Conservation (phyloP, 2,888 invertebrate genomes). For the Tetranychus piercei region DNA sequence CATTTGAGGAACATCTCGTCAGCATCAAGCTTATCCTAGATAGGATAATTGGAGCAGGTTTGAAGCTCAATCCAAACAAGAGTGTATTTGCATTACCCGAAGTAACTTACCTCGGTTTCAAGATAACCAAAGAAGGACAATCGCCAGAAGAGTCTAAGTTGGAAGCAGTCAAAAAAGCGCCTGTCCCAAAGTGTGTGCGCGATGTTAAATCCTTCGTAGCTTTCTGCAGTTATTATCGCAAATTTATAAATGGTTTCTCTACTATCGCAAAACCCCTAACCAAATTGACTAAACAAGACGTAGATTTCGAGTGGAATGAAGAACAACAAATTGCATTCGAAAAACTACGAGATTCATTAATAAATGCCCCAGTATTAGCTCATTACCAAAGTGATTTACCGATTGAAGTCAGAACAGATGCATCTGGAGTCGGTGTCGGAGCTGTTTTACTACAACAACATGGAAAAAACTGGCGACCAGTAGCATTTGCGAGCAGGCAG, state of each 20-base stretch:
- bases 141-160: conserved; percentile 23
- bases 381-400: conserved; percentile 12
- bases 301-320: conserved; percentile 18
- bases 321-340: conserved; percentile 17
- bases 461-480: not conserved
- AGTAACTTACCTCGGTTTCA: conserved; percentile 26
- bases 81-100: conserved; percentile 22
- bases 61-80: conserved; percentile 27
- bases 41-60: conserved; percentile 21
- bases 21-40: conserved; percentile 25
- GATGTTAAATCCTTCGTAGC: conserved; percentile 25
- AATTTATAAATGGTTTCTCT: conserved; percentile 24
- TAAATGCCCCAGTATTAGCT: conserved; percentile 18
- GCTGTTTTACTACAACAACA: conserved; percentile 19
- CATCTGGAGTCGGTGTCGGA: conserved; percentile 17
- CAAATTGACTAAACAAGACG: conserved; percentile 19
- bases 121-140: conserved; percentile 21
- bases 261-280: conserved; percentile 24
- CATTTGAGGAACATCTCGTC: conserved; percentile 23
- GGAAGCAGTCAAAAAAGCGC: conserved; percentile 21
- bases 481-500: conserved; percentile 30
- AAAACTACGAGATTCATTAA: conserved; percentile 17
- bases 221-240: conserved; percentile 25
- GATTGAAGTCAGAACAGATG: conserved; percentile 21
- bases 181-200: conserved; percentile 19